Evolutionary conservation across 2,888 invertebrate genomes (phyloP).

Genomic region (Alloscopus bannaensis): DNA sequence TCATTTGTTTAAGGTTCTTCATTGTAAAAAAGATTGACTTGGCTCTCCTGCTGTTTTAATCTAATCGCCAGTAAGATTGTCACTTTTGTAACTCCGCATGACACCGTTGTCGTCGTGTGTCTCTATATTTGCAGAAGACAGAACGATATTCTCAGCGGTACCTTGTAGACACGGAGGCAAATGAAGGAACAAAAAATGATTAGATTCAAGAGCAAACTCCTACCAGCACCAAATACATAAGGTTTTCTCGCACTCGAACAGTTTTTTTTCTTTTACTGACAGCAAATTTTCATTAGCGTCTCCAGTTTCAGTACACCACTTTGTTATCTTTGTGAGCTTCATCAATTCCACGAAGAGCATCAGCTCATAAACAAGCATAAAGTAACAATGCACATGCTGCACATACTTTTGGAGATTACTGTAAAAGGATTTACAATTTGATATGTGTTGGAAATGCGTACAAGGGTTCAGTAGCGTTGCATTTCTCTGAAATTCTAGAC

Average conservation of each 20-base stretch:
- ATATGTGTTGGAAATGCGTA: neutral
- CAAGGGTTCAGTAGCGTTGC: too few relatives aligned
- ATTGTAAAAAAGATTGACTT: constrained; percentile 51
- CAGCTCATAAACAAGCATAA: neutral
- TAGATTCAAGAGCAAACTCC: too few relatives aligned
- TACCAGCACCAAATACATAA: too few relatives aligned
- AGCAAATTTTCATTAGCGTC: constrained; percentile 1
- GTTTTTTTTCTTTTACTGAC: too few relatives aligned
- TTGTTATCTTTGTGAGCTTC: neutral
- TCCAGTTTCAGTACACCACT: neutral
- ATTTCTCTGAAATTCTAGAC: too few relatives aligned
- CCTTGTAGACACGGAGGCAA: constrained; percentile 10
- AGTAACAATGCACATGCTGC: too few relatives aligned
- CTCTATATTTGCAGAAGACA: constrained; percentile 6
- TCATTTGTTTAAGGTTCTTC: neutral
- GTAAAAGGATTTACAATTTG: too few relatives aligned
- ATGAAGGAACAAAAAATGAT: too few relatives aligned
- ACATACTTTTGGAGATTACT: too few relatives aligned
- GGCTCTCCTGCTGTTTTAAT: constrained; percentile 55
- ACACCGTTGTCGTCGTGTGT: constrained; percentile 40
- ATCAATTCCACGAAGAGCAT: neutral
- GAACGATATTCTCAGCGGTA: neutral
- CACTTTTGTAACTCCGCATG: constrained; percentile 56
- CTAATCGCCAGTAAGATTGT: constrained; percentile 52
- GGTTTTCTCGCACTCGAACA: too few relatives aligned